Conservation (phyloP, 1,140 invertebrate genomes). For the Drosophila parabipectinata region DNA sequence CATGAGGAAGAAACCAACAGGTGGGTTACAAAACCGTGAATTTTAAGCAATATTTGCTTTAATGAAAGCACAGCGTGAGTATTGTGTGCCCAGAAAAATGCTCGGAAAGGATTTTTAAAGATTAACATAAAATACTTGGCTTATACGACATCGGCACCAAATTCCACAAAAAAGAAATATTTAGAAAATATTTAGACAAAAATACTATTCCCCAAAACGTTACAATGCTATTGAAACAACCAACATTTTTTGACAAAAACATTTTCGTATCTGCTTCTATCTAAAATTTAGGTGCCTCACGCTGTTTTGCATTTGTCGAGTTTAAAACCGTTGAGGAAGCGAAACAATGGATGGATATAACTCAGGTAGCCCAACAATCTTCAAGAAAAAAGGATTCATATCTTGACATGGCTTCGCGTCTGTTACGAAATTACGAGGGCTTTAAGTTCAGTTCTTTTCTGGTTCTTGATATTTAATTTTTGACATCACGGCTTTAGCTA, state of each 20-base stretch:
- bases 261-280: conserved; percentile 85
- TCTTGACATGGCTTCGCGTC: conserved; percentile 7
- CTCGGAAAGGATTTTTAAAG: conserved; percentile 17
- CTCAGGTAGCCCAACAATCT: conserved; percentile 89
- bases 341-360: conserved; percentile 95
- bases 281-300: conserved; percentile 90
- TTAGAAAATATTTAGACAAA: conserved; percentile 12
- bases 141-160: conserved; percentile 32
- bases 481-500: not conserved
- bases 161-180: conserved; percentile 15
- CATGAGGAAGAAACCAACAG: conserved; percentile 94
- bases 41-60: not conserved
- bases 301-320: conserved; percentile 98
- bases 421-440: not conserved
- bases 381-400: conserved; percentile 25
- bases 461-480: not conserved
- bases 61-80: conserved; percentile 25
- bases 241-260: conserved; percentile 80
- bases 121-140: conserved; percentile 33
- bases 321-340: conserved; percentile 95
- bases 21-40: conserved; percentile 85
- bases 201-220: conserved; percentile 50
- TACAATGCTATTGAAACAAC: conserved; percentile 66
- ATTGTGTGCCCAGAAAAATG: conserved; percentile 36
- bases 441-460: conserved; percentile 33